phyloP scores from a whole-genome alignment of 2,888 invertebrate species.

The Dasysyrphus tricinctus region DNA sequence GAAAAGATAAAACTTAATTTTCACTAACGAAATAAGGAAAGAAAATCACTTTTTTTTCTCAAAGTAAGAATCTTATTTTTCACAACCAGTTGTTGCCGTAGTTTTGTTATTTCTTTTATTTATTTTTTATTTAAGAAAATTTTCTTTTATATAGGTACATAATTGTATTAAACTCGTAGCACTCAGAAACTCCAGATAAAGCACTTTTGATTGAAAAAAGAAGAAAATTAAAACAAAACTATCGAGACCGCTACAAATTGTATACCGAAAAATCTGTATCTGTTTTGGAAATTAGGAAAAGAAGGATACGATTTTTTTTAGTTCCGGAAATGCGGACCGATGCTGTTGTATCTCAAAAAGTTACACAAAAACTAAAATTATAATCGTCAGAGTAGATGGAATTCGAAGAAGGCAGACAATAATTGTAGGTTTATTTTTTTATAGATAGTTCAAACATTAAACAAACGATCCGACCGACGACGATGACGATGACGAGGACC shows the following conservation, averaged over 20 bases:
- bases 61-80: constrained; percentile 2
- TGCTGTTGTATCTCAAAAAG: constrained; percentile 50
- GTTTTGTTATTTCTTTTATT: background rate
- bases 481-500: constrained; percentile 2
- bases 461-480: constrained; percentile 58
- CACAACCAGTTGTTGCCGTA: constrained; percentile 50
- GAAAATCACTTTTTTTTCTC: constrained; percentile 18
- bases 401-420: constrained; percentile 34
- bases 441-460: constrained; percentile 32
- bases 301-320: constrained; percentile 27
- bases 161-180: background rate
- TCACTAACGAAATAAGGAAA: background rate
- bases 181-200: constrained; percentile 7
- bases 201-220: constrained; percentile 25
- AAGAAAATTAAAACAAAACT: constrained; percentile 2
- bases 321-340: constrained; percentile 41
- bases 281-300: constrained; percentile 27
- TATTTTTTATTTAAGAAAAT: background rate
- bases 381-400: constrained; percentile 36
- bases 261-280: constrained; percentile 69
- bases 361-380: constrained; percentile 59
- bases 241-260: constrained; percentile 39
- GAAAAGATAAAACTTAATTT: background rate
- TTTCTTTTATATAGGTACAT: constrained; percentile 17
- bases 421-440: constrained; percentile 22